Conservation (phyloP, 2,797 vertebrate species). For the Karalla daura region DNA sequence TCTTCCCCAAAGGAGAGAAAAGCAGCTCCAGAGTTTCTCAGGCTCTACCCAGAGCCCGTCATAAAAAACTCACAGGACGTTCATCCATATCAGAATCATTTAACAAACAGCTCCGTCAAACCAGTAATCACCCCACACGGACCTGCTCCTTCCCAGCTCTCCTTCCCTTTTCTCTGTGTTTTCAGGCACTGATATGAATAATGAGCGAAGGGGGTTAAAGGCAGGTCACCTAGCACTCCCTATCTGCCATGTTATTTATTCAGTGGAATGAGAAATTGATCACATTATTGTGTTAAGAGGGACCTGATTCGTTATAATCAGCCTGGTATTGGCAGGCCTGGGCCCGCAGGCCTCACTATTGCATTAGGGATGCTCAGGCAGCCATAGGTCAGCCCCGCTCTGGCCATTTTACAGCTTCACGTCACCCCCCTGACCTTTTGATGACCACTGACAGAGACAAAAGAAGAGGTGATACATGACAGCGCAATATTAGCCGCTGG, state of each 20-base stretch:
- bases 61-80: conserved; percentile 84
- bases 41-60: conserved; percentile 77
- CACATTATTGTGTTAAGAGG: conserved; percentile 97
- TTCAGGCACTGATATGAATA: conserved; percentile 93
- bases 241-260: conserved; percentile 98
- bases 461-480: conserved; percentile 73
- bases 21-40: conserved; percentile 51
- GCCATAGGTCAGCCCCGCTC: conserved; percentile 85
- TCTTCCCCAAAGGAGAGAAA: conserved; percentile 64
- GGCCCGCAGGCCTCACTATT: conserved; percentile 90
- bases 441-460: conserved; percentile 81
- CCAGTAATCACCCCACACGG: conserved; percentile 93
- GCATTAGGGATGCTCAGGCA: conserved; percentile 94
- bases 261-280: conserved; percentile 99
- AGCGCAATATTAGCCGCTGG: conserved; percentile 51
- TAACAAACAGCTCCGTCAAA: conserved; percentile 84
- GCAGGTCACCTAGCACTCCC: conserved; percentile 91
- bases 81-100: conserved; percentile 89
- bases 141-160: conserved; percentile 80
- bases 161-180: conserved; percentile 76
- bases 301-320: conserved; percentile 99
- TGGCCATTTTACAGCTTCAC: conserved; percentile 95
- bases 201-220: conserved; percentile 92
- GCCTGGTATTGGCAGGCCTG: conserved; percentile 94
- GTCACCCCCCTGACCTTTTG: conserved; percentile 91